Base-by-base conservation (phyloP, 1,140 invertebrate genomes). In the Araneus ventricosus region DNA sequence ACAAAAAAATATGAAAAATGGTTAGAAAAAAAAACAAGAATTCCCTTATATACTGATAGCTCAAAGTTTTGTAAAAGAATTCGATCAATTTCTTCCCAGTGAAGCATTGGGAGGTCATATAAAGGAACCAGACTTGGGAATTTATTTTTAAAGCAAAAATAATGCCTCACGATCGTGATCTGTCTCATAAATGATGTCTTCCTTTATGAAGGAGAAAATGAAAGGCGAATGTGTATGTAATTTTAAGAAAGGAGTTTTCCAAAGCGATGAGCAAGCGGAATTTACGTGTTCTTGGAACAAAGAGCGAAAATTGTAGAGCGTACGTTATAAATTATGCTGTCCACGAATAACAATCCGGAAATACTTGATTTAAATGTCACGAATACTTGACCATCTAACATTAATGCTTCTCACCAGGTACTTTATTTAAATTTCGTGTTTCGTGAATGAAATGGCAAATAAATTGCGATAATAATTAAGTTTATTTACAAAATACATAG, bases 91-190 rank as follows among this genome's bases (percentile, higher is more conserved):
- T 10, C 85, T 57, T 87, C 34, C 61, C 37, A 37, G 30, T 5
- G 52, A 59, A 34, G 37, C 30, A 59, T 34, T 59, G 34, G 61
- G 24, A 67, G 34, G 8, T 22, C 61, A 37, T 88, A n/a, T 63
- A 67, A 88, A 88, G 24, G 86, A 45, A 88, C 34, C 34, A 30
- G n/a, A 20, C 30, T 22, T 34, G 61, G 24, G 67, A 88, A 88
- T 88, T 63, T 88, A 70, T 88, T 88, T 88, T 63, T 14, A 88
- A 88, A 88, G 59, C 59, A 88, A 88, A 88, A 88, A 88, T 67
- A 88, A 67, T n/a, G 86, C 86, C 22, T 45, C 52, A 59, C n/a
- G 86, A 41, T 41, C 86, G 86, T 88, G 86, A 88, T 88, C 86
- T 88, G 86, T 88, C 86, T 88, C 52, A 61, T 41, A 45, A 88